Evolutionary conservation across 2,797 vertebrate genomes (phyloP).

Genomic region (Australoheros facetus): DNA sequence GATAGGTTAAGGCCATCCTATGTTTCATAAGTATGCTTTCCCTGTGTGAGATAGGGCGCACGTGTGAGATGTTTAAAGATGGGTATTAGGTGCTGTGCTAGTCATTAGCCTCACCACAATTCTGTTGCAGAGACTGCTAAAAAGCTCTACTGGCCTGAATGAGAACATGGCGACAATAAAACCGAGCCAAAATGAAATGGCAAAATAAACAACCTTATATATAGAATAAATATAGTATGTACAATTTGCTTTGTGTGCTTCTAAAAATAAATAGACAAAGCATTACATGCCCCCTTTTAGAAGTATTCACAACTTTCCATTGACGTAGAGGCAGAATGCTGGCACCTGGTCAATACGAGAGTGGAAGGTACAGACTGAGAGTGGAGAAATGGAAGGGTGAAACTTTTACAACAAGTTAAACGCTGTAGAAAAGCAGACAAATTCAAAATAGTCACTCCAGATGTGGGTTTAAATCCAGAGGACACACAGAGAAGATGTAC

Average conservation of each 20-base stretch:
- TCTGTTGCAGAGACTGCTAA: conserved; percentile 40
- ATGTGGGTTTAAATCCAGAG: conserved; percentile 30
- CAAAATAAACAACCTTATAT: conserved; percentile 84
- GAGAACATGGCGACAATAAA: conserved; percentile 56
- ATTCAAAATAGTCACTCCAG: neutral
- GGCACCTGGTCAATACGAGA: conserved; percentile 69
- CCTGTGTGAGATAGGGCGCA: conserved; percentile 17
- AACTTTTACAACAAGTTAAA: conserved; percentile 30
- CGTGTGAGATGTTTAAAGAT: conserved; percentile 44
- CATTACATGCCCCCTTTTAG: conserved; percentile 77
- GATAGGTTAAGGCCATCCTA: conserved; percentile 78
- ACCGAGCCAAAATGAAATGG: conserved; percentile 75
- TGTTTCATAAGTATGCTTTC: conserved; percentile 50
- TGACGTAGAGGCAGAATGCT: conserved; percentile 67
- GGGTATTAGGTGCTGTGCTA: conserved; percentile 77
- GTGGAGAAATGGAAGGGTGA: conserved; percentile 40
- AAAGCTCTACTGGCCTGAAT: conserved; percentile 71
- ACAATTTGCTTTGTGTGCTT: conserved; percentile 85
- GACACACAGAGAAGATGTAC: conserved; percentile 15
- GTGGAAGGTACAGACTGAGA: conserved; percentile 44
- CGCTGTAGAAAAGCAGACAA: conserved; percentile 26
- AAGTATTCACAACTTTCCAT: conserved; percentile 83
- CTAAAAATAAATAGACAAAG: conserved; percentile 88
- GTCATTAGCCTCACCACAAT: conserved; percentile 57
- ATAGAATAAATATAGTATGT: conserved; percentile 90